Conservation (phyloP, 2,113 vertebrate genomes). For the Rousettus leschenaultii region DNA sequence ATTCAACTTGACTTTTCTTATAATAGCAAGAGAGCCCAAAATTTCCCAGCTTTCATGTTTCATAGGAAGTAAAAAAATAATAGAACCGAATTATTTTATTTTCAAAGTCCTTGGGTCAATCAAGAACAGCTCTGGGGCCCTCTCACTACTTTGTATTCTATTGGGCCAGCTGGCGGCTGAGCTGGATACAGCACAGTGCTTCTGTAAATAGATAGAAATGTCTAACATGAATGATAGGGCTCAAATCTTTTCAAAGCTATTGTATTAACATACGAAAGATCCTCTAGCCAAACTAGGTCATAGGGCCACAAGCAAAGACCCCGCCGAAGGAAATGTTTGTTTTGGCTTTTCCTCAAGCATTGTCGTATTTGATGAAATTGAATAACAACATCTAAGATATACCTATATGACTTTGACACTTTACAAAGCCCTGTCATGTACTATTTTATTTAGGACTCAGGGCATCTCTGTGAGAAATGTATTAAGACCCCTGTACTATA, state of each 20-base stretch:
- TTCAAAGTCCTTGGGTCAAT: constrained; percentile 68
- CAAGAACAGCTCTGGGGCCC: constrained; percentile 61
- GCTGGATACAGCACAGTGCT: not conserved
- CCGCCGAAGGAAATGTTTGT: not conserved
- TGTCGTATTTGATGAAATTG: not conserved
- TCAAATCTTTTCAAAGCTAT: constrained; percentile 25
- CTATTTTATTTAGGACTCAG: not conserved
- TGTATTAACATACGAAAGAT: constrained; percentile 34
- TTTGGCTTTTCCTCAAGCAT: not conserved
- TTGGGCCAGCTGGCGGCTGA: not conserved
- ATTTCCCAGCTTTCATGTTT: constrained; percentile 73
- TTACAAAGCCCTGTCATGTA: not conserved
- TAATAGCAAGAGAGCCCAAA: constrained; percentile 53
- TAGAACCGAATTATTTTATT: constrained; percentile 71
- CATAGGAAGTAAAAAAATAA: constrained; percentile 79
- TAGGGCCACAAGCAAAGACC: not conserved
- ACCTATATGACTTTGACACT: not conserved
- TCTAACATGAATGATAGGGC: not conserved
- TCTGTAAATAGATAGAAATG: not conserved
- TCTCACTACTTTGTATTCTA: constrained; percentile 47
- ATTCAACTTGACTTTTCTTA: constrained; percentile 72
- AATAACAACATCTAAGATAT: not conserved
- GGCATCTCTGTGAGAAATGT: constrained; percentile 13
- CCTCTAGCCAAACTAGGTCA: not conserved
- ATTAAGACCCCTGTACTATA: not conserved